These are phyloP conservation scores for Hipposideros larvatus DNA, from an alignment of 2,797 vertebrate genomes.

Conservation along the genomic window DNA sequence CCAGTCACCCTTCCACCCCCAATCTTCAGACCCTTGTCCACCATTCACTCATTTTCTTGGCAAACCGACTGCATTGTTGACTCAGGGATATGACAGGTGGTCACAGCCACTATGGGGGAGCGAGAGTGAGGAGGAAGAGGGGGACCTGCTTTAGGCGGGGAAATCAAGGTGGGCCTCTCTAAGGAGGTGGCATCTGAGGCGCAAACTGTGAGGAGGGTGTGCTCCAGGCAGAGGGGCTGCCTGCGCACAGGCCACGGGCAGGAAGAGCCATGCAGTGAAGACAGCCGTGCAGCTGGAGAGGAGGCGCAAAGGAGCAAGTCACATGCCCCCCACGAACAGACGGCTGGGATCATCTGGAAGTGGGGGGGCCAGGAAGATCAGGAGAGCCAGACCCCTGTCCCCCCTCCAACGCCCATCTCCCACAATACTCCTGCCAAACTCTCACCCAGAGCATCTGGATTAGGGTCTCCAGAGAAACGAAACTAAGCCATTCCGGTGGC, in stretches of 20 bases:
- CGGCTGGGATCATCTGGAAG: too few relatives aligned
- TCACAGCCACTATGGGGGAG: fast-evolving
- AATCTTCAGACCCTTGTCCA: not conserved
- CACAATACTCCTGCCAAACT: not conserved
- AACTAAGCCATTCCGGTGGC: not conserved
- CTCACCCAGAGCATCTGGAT: not conserved
- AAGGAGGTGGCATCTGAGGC: not conserved
- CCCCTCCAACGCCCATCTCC: too few relatives aligned
- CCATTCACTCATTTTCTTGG: fast-evolving
- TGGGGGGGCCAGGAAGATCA: fast-evolving
- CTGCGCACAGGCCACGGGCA: not conserved
- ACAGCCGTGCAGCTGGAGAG: fast-evolving
- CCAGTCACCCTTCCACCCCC: not conserved
- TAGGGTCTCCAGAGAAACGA: not conserved
- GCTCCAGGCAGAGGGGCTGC: not conserved
- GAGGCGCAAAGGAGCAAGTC: too few relatives aligned
- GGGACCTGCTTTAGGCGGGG: not conserved
- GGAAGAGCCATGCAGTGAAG: not conserved
- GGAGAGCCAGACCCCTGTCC: fast-evolving
- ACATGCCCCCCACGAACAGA: not conserved
- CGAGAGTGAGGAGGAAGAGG: fast-evolving
- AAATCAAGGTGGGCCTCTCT: not conserved
- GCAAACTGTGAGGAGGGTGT: not conserved
- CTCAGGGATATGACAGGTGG: fast-evolving
- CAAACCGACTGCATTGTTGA: fast-evolving